Conservation (phyloP, 2,113 vertebrate genomes). For the Anarhynchus alexandrinus region DNA sequence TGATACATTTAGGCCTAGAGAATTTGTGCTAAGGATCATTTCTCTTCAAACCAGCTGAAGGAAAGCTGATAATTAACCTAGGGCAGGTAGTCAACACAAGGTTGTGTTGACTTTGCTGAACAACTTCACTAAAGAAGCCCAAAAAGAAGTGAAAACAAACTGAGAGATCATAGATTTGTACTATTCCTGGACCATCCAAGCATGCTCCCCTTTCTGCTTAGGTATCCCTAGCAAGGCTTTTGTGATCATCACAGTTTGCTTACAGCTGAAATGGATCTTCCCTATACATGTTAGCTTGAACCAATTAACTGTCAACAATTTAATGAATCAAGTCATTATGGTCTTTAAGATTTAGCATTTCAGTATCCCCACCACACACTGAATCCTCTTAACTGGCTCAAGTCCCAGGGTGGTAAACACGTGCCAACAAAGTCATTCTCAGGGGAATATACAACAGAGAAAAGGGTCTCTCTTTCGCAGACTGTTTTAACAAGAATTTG, state of each 20-base stretch:
- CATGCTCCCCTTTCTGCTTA: not conserved
- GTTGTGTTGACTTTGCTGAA: not conserved
- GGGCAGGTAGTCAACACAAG: not conserved
- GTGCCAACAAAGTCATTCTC: not conserved
- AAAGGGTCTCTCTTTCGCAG: not conserved
- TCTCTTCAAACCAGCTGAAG: not conserved
- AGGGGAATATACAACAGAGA: not conserved
- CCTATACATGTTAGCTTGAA: not conserved
- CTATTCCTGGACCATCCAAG: not conserved
- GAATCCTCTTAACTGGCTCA: constrained; percentile 12
- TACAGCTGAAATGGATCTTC: not conserved
- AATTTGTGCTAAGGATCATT: constrained; percentile 29
- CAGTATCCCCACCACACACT: not conserved
- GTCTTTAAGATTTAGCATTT: not conserved
- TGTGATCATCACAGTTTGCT: not conserved
- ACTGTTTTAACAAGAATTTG: not conserved
- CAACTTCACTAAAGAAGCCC: not conserved
- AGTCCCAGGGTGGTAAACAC: not conserved
- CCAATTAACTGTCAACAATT: constrained; percentile 26
- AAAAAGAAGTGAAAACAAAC: not conserved
- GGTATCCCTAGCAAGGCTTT: not conserved
- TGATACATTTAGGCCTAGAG: not conserved
- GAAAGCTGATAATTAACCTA: constrained; percentile 56
- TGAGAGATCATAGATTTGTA: not conserved
- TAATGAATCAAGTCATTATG: not conserved